phyloP scores from a whole-genome alignment of 2,113 vertebrate species.

The Ceyx melanurus region DNA sequence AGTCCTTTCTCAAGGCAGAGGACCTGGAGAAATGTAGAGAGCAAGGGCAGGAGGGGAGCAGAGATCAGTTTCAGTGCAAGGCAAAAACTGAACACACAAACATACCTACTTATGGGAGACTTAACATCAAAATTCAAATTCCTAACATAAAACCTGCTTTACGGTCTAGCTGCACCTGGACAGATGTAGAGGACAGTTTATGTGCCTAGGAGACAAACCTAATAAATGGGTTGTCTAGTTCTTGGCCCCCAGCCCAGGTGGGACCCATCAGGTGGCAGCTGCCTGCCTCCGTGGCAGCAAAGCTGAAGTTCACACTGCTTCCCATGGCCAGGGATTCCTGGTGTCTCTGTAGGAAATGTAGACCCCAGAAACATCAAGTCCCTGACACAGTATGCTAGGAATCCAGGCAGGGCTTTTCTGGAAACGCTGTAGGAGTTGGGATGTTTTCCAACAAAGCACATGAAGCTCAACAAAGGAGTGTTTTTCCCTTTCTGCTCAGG shows the following conservation, averaged over 20 bases:
- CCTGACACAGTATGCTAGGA: slow-evolving; percentile 44
- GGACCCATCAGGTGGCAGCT: not conserved
- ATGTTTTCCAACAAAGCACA: slow-evolving; percentile 56
- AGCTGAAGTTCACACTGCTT: not conserved
- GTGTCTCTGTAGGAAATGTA: not conserved
- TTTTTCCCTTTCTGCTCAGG: slow-evolving; percentile 50
- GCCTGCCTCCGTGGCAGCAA: not conserved
- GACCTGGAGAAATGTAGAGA: not conserved
- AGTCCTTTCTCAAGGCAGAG: not conserved
- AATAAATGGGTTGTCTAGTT: not conserved
- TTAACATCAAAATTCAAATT: not conserved
- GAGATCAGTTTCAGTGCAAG: not conserved
- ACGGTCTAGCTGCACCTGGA: not conserved
- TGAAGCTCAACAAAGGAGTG: slow-evolving; percentile 64
- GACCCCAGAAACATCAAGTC: slow-evolving; percentile 38
- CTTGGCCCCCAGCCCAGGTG: rapidly evolving
- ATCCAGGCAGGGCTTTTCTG: slow-evolving; percentile 67
- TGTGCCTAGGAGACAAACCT: not conserved
- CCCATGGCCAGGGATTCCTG: not conserved
- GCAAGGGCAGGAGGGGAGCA: not conserved
- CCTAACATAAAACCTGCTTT: not conserved
- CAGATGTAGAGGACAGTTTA: not conserved
- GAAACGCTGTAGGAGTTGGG: slow-evolving; percentile 70
- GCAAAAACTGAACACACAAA: not conserved
- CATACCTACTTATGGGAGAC: not conserved